Evolutionary conservation across 2,113 vertebrate species (phyloP), one percentile per base, ranked within the genome.

Genomic region (Butorides virescens): DNA sequence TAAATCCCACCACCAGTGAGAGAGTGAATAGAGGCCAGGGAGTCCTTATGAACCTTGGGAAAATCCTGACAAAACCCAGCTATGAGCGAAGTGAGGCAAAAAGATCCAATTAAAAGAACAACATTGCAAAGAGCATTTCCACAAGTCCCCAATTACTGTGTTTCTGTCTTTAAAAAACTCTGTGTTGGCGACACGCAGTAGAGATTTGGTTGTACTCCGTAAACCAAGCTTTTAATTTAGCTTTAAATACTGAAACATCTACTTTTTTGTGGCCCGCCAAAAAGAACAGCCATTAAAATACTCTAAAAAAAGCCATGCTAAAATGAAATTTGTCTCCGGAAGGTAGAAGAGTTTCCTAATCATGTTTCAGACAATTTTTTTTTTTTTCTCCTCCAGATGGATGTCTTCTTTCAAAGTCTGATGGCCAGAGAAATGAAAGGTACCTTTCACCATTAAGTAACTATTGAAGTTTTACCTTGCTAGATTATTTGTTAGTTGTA

Each of bases 401-500:
- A 96, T 92, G 82, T 61, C 71, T 95, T 94, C 87, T 89, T 97
- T 96, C 81, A 92, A 97, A 97, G 46, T 78, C 93, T 95, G 87
- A 94, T 83, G 92, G 90, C 56, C 95, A 95, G 73, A 87, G 92
- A 96, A 90, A 96, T 92, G 86, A 81, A 96, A 95, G 62, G 36
- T 97, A 87, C 46, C 2, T 94, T 89, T 97, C 93, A 94, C 46
- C 70, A 50, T 97, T 97, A 98, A 97, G 79, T 97, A 98, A 97
- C 88, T 70, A 39, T 32, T 82, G 92, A 93, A 95, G 81, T 97
- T 97, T 97, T 97, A 94, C 96, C 92, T 94, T 70, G 12, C 59
- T 94, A 94, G 90, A 98, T 97, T 96, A 97, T 98, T 98, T 92
- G 61, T 90, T 83, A 90, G 77, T 66, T 95, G 93, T 96, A 98